Evolutionary conservation across 2,797 vertebrate genomes (phyloP).

Genomic region (Psittacula derbiana): DNA sequence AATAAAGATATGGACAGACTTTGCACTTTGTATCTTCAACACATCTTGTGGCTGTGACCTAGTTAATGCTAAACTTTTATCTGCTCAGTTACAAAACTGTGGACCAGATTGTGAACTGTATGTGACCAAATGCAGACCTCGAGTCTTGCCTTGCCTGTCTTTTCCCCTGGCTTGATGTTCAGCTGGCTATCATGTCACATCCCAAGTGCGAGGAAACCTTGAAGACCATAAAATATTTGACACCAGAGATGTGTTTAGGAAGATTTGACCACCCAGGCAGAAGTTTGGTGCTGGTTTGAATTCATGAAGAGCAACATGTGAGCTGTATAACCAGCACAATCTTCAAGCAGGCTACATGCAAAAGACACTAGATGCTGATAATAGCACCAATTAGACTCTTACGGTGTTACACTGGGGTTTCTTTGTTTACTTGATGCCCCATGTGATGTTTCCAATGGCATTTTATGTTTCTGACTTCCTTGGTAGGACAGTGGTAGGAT

Average conservation of each 20-base stretch:
- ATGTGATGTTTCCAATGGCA: background rate
- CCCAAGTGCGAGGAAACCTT: background rate
- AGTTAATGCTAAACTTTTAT: fast-evolving
- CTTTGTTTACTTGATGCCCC: background rate
- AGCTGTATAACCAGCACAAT: background rate
- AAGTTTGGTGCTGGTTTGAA: background rate
- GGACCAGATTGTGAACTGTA: fast-evolving
- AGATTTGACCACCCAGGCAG: background rate
- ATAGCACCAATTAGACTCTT: background rate
- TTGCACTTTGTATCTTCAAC: fast-evolving
- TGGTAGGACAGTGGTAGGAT: background rate
- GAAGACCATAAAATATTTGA: background rate
- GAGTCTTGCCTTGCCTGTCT: background rate
- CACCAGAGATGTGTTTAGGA: background rate
- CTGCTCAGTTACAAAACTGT: fast-evolving
- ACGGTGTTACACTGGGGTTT: background rate
- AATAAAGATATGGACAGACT: fast-evolving
- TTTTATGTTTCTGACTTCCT: constrained; percentile 15
- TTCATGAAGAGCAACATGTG: background rate
- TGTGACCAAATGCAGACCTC: background rate
- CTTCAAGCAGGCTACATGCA: background rate
- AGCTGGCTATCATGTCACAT: background rate
- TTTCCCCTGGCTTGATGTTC: background rate
- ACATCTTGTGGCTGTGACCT: background rate
- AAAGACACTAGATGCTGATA: background rate